Base-by-base conservation (phyloP, 2,888 invertebrate genomes). In the Neoitamus cyanurus region DNA sequence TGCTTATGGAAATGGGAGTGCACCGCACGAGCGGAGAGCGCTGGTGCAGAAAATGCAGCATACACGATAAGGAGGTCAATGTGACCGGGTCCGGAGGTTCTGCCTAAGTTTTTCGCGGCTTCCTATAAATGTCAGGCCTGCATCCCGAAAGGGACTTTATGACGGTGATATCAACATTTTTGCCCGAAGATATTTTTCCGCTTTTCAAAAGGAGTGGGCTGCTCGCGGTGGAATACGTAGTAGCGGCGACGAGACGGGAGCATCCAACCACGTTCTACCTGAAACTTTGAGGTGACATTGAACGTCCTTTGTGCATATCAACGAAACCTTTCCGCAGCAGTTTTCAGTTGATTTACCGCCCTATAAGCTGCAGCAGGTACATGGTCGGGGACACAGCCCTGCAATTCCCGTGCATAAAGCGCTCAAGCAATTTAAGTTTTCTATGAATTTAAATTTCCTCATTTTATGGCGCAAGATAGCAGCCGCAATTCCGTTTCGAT, bases 371-470 rank as follows among this genome's bases (percentile, higher is more conserved):
- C 42, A 75, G 11, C 31, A 28, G 25, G 58, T 15, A 58, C 20
- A 31, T 80, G 31, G 58, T 42, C 20, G 13, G 11, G 28, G 3
- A 58, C 58, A 58, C 31, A 58, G 46, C 48, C 9, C 13, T 13
- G n/a, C 48, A 75, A 42, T 42, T 75, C 75, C 15, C 58, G 58
- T 30, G 58, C 37, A 82, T 82, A 69, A 82, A 82, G 58, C 83
- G 78, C 73, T 46, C 31, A 83, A 77, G 85, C 85, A 85, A 85
- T 85, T 84, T 85, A 84, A 85, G 72, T 85, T 85, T 85, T 85
- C 85, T 84, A 85, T 85, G 85, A 85, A 85, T 85, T 85, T 85
- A 84, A 84, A 85, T 85, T 73, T 58, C 80, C 83, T 85, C 82
- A 85, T 85, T 85, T 85, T 48, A 36, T 73, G 48, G 34, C 25